Conservation (phyloP, 2,888 invertebrate genomes). For the Lutraria lutraria region DNA sequence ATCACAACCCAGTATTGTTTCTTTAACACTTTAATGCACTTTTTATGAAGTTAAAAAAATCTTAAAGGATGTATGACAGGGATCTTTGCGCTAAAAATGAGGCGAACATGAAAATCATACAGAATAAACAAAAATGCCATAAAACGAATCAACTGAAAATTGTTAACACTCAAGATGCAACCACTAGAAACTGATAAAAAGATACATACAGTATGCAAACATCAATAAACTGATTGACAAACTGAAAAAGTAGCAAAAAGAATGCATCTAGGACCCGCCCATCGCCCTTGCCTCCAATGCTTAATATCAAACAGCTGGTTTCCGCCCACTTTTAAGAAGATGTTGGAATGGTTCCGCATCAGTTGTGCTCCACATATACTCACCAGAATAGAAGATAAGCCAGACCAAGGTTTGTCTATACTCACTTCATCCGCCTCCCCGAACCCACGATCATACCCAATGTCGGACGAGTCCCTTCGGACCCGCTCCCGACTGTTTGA, state of each 20-base stretch:
- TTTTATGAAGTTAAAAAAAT: background rate
- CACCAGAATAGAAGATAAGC: conserved; percentile 78
- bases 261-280: conserved; percentile 52
- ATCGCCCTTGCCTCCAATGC: conserved; percentile 65
- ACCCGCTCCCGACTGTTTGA: conserved; percentile 89
- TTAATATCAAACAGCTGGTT: conserved; percentile 12
- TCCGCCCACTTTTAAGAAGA: conserved; percentile 28
- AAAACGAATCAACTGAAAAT: conserved; percentile 20
- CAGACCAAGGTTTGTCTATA: conserved; percentile 84
- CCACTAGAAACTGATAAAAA: conserved; percentile 26
- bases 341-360: conserved; percentile 71
- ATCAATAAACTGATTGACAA: conserved; percentile 38
- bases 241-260: conserved; percentile 35
- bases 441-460: conserved; percentile 89
- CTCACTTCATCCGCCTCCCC: conserved; percentile 92
- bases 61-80: background rate
- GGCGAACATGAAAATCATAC: background rate
- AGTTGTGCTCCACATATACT: conserved; percentile 81
- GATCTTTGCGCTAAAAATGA: background rate
- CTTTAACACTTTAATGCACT: background rate
- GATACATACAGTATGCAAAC: conserved; percentile 47
- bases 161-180: conserved; percentile 40
- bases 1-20: background rate
- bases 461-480: conserved; percentile 89
- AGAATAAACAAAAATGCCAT: conserved; percentile 22